Evolutionary conservation across 2,888 invertebrate species (phyloP).

Genomic region (Halocaridina rubra): DNA sequence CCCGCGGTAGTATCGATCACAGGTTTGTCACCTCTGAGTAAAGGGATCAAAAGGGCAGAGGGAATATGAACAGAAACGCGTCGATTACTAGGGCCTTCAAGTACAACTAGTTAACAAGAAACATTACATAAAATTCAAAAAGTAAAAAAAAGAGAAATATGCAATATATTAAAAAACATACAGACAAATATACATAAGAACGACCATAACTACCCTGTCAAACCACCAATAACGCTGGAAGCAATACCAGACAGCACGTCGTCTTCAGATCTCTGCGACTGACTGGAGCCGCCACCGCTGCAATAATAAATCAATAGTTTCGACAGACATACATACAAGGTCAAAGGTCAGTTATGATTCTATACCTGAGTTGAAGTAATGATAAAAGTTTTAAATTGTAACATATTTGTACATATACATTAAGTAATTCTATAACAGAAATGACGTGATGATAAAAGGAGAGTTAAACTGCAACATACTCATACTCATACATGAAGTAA

Average conservation of each 20-base stretch:
- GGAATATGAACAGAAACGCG: too few species aligned
- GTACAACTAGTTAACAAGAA: too few species aligned
- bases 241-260: conserved; percentile 48
- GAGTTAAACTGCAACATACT: too few species aligned
- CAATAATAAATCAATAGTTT: background rate
- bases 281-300: background rate
- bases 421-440: background rate
- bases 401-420: background rate
- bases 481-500: too few species aligned
- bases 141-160: background rate
- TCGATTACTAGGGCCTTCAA: too few species aligned
- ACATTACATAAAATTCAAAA: background rate
- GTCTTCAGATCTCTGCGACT: conserved; percentile 12
- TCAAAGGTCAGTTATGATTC: too few species aligned
- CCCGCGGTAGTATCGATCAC: too few species aligned
- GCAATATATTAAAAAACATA: background rate
- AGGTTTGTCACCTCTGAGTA: too few species aligned
- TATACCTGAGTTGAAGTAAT: too few species aligned
- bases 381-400: background rate
- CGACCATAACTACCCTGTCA: conserved; percentile 21
- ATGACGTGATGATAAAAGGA: background rate
- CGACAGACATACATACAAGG: too few species aligned
- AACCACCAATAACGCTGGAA: conserved; percentile 44
- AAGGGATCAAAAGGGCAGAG: too few species aligned
- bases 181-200: background rate